Base-by-base conservation (phyloP, 2,888 invertebrate genomes). In the Coenonympha glycerion region DNA sequence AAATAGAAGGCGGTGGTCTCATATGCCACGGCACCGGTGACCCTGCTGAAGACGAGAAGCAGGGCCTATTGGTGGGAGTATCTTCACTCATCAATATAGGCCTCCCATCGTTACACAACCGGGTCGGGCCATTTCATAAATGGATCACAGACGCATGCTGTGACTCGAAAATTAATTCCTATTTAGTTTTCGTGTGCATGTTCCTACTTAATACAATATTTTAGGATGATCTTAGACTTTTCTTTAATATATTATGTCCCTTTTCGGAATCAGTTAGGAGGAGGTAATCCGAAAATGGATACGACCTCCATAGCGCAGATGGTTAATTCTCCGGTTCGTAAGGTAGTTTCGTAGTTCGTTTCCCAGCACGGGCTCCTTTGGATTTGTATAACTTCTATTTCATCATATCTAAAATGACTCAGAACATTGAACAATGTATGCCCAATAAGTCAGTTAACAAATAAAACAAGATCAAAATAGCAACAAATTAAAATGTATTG, bases 11-110 rank as follows among this genome's bases (percentile, higher is more conserved):
- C 0, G 73, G 71, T 3, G 76, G 79, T 6, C 57, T 81, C 0
- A 40, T 80, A 3, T 81, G 82, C 49, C 64, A 64, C n/a, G 69
- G 66, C 3, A 80, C 82, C 1, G 71, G 68, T 0, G 79, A 79
- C 33, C 75, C 78, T 0, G 58, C 57, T 0, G 81, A 81, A 57
- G 52, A 52, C 2, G 34, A 47, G 1, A 34, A 37, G 0, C 55
- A 62, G n/a, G 82, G 82, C 0, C 46, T 81, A 0, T 57, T 81
- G 9, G 75, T 81, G 0, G 80, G 71, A 1, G 72, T 81, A 1
- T 73, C 74, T 0, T 57, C 72, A 0, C 55, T 71, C 0, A 66
- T 79, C 39, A 72, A 73, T 52, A 2, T 61, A 0, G 56, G 61
- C 1, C 58, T 79, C 0, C 79, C 79, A 0, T 68, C 67, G 1